A percentile compares a stretch with the other conserved stretches of the same genome.
These are phyloP conservation scores for Lacanobia wlatinum DNA, from an alignment of 2,888 invertebrate genomes.

Conservation along the genomic window DNA sequence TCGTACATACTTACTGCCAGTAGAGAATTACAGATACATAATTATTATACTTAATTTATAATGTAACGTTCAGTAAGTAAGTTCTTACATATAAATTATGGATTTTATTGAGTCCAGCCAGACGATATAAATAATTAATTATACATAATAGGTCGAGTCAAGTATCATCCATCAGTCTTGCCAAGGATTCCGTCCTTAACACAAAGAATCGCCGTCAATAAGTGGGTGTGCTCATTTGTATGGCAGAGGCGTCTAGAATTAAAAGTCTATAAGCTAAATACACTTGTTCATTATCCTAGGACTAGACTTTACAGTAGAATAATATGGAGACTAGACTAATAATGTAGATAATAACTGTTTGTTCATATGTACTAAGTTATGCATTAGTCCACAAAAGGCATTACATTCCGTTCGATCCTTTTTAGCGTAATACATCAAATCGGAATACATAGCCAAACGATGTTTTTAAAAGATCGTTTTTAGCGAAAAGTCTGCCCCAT, in stretches of 20 bases:
- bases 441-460: background rate
- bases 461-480: background rate
- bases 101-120: constrained; percentile 44
- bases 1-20: constrained; percentile 2
- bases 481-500: background rate
- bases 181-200: constrained; percentile 6
- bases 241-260: background rate
- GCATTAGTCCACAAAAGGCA: too few relatives aligned
- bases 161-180: constrained; percentile 10
- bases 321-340: background rate
- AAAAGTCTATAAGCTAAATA: constrained; percentile 3
- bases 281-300: background rate
- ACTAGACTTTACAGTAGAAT: background rate
- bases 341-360: background rate
- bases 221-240: constrained; percentile 7
- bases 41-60: constrained; percentile 26
- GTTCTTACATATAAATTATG: constrained; percentile 38
- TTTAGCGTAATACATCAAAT: too few relatives aligned
- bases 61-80: constrained; percentile 15
- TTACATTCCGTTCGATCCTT: too few relatives aligned
- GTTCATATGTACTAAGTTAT: too few relatives aligned
- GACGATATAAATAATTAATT: constrained; percentile 24
- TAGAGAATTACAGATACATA: constrained; percentile 35
- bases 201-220: constrained; percentile 18
- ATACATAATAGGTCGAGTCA: constrained; percentile 17